Evolutionary conservation across 2,797 vertebrate species (phyloP).

Genomic region (Morus bassanus): DNA sequence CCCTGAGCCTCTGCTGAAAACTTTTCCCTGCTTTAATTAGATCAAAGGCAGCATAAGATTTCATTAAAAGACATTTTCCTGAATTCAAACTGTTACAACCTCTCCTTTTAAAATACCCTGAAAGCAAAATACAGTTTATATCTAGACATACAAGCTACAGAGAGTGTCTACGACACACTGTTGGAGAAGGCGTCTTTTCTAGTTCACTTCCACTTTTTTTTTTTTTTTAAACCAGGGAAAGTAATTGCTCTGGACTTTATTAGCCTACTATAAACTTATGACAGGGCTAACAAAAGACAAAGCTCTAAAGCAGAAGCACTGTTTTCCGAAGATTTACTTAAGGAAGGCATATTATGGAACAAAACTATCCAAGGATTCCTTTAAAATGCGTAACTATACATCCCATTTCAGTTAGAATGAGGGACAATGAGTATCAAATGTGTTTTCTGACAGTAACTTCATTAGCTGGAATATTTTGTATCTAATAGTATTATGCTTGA

Average conservation of each 20-base stretch:
- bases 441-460: background rate
- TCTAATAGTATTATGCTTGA: background rate
- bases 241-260: conserved; percentile 44
- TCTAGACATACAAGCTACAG: background rate
- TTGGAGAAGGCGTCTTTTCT: background rate
- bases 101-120: background rate
- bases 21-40: background rate
- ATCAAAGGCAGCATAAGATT: background rate
- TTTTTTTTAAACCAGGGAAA: background rate
- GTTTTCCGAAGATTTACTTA: conserved; percentile 7
- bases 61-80: background rate
- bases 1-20: conserved; percentile 12
- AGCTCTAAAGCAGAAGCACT: background rate
- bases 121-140: background rate
- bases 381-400: background rate
- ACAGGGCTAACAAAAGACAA: conserved; percentile 44
- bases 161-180: background rate
- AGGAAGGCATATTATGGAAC: background rate
- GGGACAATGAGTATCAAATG: background rate
- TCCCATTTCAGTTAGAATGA: background rate
- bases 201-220: conserved; percentile 3
- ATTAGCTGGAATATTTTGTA: background rate
- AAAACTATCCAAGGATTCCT: background rate
- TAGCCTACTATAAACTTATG: background rate
- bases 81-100: background rate